Evolutionary conservation across 2,113 vertebrate species (phyloP), one percentile per base, ranked within the genome.

Genomic region (Larimichthys polyactis): DNA sequence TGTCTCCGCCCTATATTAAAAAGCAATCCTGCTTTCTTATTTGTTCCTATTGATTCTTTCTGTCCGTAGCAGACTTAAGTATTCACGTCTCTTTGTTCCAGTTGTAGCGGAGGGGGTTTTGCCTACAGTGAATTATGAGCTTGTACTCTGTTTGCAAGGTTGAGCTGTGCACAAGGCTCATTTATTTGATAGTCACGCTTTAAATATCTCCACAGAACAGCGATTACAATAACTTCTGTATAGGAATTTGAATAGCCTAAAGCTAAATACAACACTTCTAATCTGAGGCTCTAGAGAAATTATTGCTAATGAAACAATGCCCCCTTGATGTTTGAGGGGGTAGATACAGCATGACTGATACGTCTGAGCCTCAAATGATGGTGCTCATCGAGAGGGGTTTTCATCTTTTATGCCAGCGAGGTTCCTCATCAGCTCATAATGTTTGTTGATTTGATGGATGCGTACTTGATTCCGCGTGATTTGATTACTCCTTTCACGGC

Each of bases 151-250:
- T 88, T 87, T 87, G 73, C 82, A 72, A 81, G 49, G 63, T 75
- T 78, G 74, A 87, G 65, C 73, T 7, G 57, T 44, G 79, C 75
- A 67, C 62, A 8, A 72, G 51, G 49, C 78, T 87, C 65, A 40
- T 82, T 86, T 81, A 70, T 86, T 89, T 76, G 71, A 86, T 82
- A 82, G 88, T 89, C 87, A 87, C 43, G n/a, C 77, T 91, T 91
- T 85, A 69, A 87, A 72, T 81, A 85, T 90, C 79, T 82, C 73
- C 59, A 52, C 57, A 71, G 48, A 83, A 52, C 83, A 82, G 72
- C 27, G 44, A 88, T 84, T 75, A 71, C 74, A 83, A 49, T 72
- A 78, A 73, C 68, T 78, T 64, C 16, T 83, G 78, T 79, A 54
- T 59, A 81, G 66, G 74, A 84, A 84, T 85, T 17, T 59, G 74